Percentiles rank a stretch among this genome's conserved stretches.
Conservation (phyloP, 2,113 vertebrate genomes). For the Channa argus region DNA sequence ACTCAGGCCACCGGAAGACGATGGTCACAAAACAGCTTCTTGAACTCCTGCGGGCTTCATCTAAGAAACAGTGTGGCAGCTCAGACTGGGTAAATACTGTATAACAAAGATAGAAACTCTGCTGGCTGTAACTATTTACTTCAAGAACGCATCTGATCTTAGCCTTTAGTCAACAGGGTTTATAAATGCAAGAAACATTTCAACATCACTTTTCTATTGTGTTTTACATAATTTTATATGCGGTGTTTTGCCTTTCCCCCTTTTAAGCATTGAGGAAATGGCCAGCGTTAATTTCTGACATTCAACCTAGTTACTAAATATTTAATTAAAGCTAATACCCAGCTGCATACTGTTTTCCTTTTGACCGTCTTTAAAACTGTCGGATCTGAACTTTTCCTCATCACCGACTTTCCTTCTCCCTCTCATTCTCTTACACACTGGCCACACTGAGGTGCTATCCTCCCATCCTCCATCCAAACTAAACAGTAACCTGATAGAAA, state of each 20-base stretch:
- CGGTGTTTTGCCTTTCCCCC: background rate
- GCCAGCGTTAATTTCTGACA: background rate
- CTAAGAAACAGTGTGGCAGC: slow-evolving; percentile 26
- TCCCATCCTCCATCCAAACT: slow-evolving; percentile 7
- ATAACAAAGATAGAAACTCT: slow-evolving; percentile 1
- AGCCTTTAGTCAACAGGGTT: background rate
- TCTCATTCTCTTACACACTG: background rate
- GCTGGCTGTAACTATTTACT: background rate
- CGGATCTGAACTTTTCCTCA: background rate
- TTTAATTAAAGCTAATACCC: background rate
- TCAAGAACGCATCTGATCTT: background rate
- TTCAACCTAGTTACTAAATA: slow-evolving; percentile 1
- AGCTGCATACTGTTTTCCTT: background rate
- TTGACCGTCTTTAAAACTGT: background rate
- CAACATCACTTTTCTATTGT: background rate
- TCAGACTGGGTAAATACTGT: slow-evolving; percentile 1
- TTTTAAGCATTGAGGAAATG: background rate
- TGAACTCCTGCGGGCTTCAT: slow-evolving; percentile 37
- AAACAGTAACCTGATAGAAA: slow-evolving; percentile 53
- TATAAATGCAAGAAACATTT: background rate
- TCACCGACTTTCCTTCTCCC: background rate
- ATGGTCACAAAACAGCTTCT: slow-evolving; percentile 24
- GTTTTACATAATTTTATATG: background rate
- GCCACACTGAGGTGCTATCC: slow-evolving; percentile 47
- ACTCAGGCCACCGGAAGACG: slow-evolving; percentile 47